phyloP scores from a whole-genome alignment of 2,888 invertebrate species.

The Cheilosia vulpina region DNA sequence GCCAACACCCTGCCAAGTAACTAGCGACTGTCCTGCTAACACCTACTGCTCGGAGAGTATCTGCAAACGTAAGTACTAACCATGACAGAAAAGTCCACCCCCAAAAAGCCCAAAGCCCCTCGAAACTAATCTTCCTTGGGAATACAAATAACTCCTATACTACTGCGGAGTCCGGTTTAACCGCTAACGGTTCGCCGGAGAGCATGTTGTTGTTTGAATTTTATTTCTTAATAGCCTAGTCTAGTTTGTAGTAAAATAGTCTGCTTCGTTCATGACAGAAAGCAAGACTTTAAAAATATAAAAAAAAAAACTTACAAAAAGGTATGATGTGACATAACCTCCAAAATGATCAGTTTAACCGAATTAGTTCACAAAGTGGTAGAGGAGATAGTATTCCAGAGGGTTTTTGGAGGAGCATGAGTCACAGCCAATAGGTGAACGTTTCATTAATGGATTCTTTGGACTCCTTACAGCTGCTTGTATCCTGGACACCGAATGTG shows the following conservation, averaged over 20 bases:
- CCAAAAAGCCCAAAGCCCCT: slow-evolving; percentile 37
- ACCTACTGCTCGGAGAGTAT: slow-evolving; percentile 92
- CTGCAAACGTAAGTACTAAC: slow-evolving; percentile 89
- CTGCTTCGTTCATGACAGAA: slow-evolving; percentile 53
- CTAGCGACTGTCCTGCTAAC: slow-evolving; percentile 90
- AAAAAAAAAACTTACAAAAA: slow-evolving; percentile 46
- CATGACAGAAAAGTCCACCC: slow-evolving; percentile 9
- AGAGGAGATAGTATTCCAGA: slow-evolving; percentile 71
- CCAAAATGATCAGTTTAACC: slow-evolving; percentile 54
- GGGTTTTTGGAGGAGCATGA: slow-evolving; percentile 52
- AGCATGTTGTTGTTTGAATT: slow-evolving; percentile 60
- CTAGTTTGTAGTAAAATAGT: slow-evolving; percentile 55
- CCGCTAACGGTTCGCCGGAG: slow-evolving; percentile 20
- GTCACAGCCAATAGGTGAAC: neutral
- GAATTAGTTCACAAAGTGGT: slow-evolving; percentile 61
- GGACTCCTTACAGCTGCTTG: slow-evolving; percentile 87
- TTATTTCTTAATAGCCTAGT: slow-evolving; percentile 33
- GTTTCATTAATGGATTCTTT: slow-evolving; percentile 21
- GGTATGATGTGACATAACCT: slow-evolving; percentile 72
- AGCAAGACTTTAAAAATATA: slow-evolving; percentile 34
- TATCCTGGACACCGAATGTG: slow-evolving; percentile 91
- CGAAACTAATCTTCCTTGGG: slow-evolving; percentile 65
- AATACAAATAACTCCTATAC: slow-evolving; percentile 71
- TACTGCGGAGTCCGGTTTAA: slow-evolving; percentile 59
- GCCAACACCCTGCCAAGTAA: slow-evolving; percentile 88